Conservation (phyloP, 2,888 invertebrate species). For the Tiliacea aurago region DNA sequence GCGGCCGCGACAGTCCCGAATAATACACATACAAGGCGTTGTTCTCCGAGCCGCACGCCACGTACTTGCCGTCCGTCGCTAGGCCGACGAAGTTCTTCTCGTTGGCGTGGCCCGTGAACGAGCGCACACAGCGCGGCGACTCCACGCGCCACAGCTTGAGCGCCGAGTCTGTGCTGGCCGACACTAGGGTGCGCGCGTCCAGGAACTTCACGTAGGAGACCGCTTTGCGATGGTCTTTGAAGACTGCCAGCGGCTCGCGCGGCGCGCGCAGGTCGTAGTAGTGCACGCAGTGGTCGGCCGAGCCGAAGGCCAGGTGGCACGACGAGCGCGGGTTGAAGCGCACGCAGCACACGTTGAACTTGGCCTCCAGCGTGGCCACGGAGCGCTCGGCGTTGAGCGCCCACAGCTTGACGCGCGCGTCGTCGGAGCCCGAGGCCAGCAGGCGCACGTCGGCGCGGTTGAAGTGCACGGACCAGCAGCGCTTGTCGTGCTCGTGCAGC, state of each 20-base stretch:
- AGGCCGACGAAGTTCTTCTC: conserved; percentile 99
- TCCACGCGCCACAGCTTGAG: conserved; percentile 97
- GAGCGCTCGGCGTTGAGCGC: conserved; percentile 95
- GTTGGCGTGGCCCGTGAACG: conserved; percentile 97
- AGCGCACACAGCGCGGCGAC: conserved; percentile 94
- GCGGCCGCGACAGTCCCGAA: conserved; percentile 95
- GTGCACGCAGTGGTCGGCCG: conserved; percentile 99
- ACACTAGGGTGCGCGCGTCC: conserved; percentile 95
- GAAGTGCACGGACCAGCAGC: conserved; percentile 99
- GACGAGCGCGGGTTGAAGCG: conserved; percentile 93
- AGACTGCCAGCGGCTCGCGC: conserved; percentile 94
- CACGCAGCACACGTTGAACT: conserved; percentile 98
- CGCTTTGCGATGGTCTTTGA: conserved; percentile 97
- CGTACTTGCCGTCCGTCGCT: conserved; percentile 96
- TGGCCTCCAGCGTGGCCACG: conserved; percentile 96
- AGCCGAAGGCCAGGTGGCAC: conserved; percentile 97
- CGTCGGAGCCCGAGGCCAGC: conserved; percentile 98
- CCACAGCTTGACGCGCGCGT: conserved; percentile 98
- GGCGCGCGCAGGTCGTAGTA: conserved; percentile 97
- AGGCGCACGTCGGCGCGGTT: conserved; percentile 97
- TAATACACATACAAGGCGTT: conserved; percentile 98
- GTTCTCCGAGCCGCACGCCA: conserved; percentile 98
- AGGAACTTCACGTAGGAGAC: conserved; percentile 96
- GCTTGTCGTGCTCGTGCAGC: conserved; percentile 96
- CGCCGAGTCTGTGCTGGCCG: conserved; percentile 97